Conservation (phyloP, 1,140 invertebrate genomes). For the Conus betulinus region DNA sequence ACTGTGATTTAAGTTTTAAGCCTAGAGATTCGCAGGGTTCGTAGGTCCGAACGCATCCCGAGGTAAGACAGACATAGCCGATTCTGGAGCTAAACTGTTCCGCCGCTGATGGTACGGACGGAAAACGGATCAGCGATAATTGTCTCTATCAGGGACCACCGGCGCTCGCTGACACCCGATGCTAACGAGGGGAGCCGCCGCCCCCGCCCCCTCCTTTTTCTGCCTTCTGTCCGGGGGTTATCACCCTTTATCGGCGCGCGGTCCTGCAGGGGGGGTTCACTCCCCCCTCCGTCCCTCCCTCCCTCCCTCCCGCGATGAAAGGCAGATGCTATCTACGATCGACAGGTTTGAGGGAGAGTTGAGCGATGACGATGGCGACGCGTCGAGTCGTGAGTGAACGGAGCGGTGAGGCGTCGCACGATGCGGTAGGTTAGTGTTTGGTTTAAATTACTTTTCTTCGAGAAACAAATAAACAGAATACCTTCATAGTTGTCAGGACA, state of each 20-base stretch:
- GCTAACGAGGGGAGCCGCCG: neutral
- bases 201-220: too few species aligned
- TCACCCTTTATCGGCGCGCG: neutral
- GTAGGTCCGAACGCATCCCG: too few species aligned
- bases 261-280: neutral
- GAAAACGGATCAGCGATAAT: neutral
- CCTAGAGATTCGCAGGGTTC: too few species aligned
- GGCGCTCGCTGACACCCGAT: neutral
- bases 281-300: neutral
- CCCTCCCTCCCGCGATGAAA: neutral
- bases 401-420: neutral
- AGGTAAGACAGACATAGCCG: too few species aligned
- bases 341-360: neutral
- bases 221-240: neutral
- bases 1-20: too few species aligned
- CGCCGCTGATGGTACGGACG: too few species aligned
- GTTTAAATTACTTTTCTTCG: too few species aligned
- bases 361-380: neutral
- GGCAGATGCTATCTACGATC: neutral
- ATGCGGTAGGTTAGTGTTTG: neutral
- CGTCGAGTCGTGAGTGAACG: too few species aligned
- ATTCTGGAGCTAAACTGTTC: too few species aligned
- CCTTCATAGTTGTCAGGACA: too few species aligned
- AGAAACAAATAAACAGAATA: too few species aligned
- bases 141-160: slow-evolving; percentile 26